Base-by-base conservation (phyloP, 2,888 invertebrate species). In the Elgonia sp. region DNA sequence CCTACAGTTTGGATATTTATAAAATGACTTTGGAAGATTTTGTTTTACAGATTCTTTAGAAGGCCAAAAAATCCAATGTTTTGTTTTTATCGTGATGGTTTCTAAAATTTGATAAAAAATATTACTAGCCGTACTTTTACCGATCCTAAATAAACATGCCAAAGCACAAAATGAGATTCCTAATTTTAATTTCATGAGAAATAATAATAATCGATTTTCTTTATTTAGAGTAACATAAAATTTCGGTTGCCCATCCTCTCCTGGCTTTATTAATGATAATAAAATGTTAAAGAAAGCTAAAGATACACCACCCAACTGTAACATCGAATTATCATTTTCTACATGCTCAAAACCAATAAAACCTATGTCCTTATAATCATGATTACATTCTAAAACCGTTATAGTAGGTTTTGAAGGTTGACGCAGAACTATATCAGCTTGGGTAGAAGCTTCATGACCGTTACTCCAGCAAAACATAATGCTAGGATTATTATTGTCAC, bases 291-390 rank as follows among this genome's bases (percentile, higher is more conserved):
- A 90, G 70, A 81, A 76, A 20, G 70, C 16, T 20, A 88, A 76
- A 18, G 81, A 67, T 42, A 91, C 87, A 37, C 90, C 89, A 37
- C 87, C 85, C 12, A 91, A 75, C 60, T 89, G 86, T 6, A 69
- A 67, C 10, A 89, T 16, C 50, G 82, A 39, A n/a, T 87, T 20
- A 63, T 89, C 70, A 12, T 86, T 86, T 89, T 50, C 62, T 12
- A 91, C 55, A 18, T 89, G 86, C 76, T 50, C 2, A 72, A 84
- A 82, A 2, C 90, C 89, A 81, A 9, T 63, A 20, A 81, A 90
- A 89, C 62, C 57, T 57, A 39, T 5, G 21, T 57, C 57, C 20
- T 72, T 16, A 60, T 20, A 57, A 77, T 60, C 12, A 18, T 67
- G 67, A 62, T 29, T 37, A 40, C 73, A 60, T 57, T 53, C 29